phyloP scores from a whole-genome alignment of 2,797 vertebrate species.

The Emys orbicularis region DNA sequence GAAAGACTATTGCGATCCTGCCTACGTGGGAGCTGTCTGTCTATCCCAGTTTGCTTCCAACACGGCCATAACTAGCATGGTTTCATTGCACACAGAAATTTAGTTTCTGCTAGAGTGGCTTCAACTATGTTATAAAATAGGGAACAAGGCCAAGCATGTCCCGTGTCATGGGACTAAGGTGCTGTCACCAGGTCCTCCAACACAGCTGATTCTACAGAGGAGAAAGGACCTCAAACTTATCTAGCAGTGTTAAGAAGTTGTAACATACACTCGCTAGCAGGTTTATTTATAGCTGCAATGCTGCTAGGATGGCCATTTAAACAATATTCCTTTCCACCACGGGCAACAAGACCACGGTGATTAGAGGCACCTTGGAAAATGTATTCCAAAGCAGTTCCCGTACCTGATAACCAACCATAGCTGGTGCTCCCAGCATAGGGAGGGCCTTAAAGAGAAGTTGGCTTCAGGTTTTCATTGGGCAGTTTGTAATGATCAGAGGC shows the following conservation, averaged over 20 bases:
- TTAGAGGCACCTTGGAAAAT: neutral
- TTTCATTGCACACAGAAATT: neutral
- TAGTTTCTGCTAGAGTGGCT: neutral
- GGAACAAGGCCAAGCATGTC: neutral
- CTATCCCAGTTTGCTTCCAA: neutral
- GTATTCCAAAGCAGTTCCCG: no score
- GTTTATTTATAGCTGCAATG: neutral
- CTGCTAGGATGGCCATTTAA: neutral
- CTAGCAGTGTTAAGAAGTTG: neutral
- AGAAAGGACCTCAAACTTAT: neutral
- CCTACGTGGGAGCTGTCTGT: neutral
- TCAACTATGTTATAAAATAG: neutral
- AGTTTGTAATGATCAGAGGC: rapidly evolving
- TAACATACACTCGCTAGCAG: neutral
- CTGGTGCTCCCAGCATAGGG: no score
- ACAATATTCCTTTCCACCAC: neutral
- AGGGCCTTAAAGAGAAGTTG: neutral
- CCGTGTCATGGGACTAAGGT: neutral
- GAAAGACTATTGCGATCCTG: neutral
- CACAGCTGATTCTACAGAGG: neutral
- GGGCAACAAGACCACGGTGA: neutral
- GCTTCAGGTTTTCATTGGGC: neutral
- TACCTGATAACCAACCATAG: no score
- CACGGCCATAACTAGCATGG: neutral
- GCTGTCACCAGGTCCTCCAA: neutral